Conservation (phyloP, 2,888 invertebrate genomes). For the Acanthoscelides obtectus region DNA sequence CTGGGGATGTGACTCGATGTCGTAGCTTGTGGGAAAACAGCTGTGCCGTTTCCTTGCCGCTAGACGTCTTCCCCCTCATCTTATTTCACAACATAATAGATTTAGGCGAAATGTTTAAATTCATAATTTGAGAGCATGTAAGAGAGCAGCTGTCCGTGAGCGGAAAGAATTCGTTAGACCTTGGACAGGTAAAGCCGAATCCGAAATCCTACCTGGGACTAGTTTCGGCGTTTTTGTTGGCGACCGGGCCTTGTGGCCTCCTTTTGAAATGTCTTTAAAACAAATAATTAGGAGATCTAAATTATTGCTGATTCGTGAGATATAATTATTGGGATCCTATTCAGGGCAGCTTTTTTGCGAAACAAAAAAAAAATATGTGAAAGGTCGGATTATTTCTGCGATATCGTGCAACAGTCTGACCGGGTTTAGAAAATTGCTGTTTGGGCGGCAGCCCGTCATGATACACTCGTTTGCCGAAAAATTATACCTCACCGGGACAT, state of each 20-base stretch:
- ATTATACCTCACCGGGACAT: not conserved
- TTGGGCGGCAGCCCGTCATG: not conserved
- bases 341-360: not conserved
- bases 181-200: not conserved
- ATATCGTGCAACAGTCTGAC: not conserved
- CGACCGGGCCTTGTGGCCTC: not conserved
- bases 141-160: not conserved
- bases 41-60: not conserved
- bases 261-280: not conserved
- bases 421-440: not conserved
- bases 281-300: not conserved
- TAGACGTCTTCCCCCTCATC: not conserved
- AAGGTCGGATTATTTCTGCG: not conserved
- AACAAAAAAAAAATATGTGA: not conserved
- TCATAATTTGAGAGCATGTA: not conserved
- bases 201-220: not conserved
- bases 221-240: not conserved
- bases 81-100: not conserved
- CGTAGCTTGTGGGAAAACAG: not conserved
- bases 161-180: not conserved
- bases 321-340: not conserved
- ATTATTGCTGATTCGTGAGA: not conserved
- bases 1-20: too few species aligned
- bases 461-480: not conserved
- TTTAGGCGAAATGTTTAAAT: not conserved